These are phyloP conservation scores for Coptodon rendalli DNA, from an alignment of 2,113 vertebrate species.

Conservation along the genomic window DNA sequence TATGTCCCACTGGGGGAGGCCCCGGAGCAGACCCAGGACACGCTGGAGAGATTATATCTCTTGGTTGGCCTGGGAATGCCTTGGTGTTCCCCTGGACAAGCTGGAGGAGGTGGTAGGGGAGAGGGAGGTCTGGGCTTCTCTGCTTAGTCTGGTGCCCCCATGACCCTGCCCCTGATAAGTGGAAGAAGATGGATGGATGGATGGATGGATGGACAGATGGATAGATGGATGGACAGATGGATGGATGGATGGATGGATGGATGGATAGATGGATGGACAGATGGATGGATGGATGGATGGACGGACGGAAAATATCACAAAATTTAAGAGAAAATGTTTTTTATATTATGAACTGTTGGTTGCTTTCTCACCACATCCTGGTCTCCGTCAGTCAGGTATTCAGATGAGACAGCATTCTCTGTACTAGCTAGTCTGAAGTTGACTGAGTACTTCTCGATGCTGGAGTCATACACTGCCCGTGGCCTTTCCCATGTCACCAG, in stretches of 20 bases:
- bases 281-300: background rate
- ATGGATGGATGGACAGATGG: background rate
- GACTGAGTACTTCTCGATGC: conserved; percentile 90
- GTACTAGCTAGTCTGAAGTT: conserved; percentile 76
- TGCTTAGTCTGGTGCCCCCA: background rate
- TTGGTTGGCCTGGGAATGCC: background rate
- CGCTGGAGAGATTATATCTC: background rate
- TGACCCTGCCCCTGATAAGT: background rate
- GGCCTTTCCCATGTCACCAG: conserved; percentile 94
- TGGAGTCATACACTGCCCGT: conserved; percentile 85
- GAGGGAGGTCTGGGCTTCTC: background rate
- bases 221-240: background rate
- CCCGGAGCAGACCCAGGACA: background rate
- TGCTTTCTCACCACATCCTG: conserved; percentile 91
- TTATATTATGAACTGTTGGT: background rate
- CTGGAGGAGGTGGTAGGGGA: background rate
- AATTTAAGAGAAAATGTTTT: background rate
- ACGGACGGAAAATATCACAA: background rate
- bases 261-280: background rate
- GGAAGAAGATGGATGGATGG: background rate
- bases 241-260: background rate
- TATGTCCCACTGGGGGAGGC: background rate
- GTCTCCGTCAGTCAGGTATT: conserved; percentile 93
- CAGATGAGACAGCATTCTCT: conserved; percentile 69
- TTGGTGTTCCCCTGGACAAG: background rate